Conservation (phyloP, 2,888 invertebrate species). For the Trypoxylon attenuatum region DNA sequence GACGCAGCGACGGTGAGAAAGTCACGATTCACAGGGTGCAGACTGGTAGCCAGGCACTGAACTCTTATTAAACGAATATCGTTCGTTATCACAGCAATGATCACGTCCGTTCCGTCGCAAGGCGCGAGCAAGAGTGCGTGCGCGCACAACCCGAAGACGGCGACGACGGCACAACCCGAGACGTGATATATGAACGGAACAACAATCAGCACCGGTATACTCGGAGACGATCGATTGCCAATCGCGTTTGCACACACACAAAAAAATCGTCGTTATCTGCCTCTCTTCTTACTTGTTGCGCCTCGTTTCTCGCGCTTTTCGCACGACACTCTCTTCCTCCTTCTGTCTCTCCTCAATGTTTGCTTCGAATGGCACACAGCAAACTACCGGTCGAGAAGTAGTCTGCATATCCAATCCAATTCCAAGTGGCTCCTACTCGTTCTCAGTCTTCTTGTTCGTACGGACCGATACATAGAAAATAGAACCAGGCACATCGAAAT, state of each 20-base stretch:
- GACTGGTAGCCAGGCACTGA: constrained; percentile 42
- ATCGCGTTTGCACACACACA: constrained; percentile 33
- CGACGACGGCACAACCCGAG: constrained; percentile 12
- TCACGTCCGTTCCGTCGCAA: constrained; percentile 39
- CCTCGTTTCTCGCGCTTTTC: neutral
- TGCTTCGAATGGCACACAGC: too few species aligned
- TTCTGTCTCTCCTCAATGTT: too few species aligned
- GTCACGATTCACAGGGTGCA: constrained; percentile 51
- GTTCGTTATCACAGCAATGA: constrained; percentile 51
- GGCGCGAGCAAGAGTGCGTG: neutral
- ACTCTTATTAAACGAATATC: constrained; percentile 40
- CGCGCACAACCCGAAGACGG: neutral
- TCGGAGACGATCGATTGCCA: constrained; percentile 17
- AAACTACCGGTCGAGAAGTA: too few species aligned
- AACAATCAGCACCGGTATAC: constrained; percentile 40
- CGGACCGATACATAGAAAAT: constrained; percentile 17
- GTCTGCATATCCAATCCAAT: too few species aligned
- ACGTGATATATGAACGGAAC: constrained; percentile 17
- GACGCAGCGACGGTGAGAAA: constrained; percentile 24
- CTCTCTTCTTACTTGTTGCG: neutral
- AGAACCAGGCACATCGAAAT: constrained; percentile 55
- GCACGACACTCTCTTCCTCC: neutral
- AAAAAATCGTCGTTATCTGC: neutral
- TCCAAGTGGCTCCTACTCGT: neutral
- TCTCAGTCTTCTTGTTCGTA: neutral